Percentiles rank a stretch among this genome's conserved stretches.
Evolutionary conservation across 2,113 vertebrate species (phyloP).

Genomic region (Zonotrichia leucophrys): DNA sequence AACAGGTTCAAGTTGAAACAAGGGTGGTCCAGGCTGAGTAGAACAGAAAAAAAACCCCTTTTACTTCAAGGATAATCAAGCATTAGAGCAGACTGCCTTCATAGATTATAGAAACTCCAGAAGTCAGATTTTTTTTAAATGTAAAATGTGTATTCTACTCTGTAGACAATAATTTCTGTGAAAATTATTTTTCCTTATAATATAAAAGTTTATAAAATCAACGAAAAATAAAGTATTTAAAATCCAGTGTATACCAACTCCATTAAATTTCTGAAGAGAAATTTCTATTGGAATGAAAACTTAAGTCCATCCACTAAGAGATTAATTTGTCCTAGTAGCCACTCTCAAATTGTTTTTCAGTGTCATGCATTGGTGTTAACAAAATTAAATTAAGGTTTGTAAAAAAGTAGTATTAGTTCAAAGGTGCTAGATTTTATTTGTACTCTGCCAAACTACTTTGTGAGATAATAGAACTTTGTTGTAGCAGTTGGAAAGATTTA

Average conservation of each 20-base stretch:
- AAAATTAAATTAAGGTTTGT: neutral
- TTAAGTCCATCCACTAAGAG: neutral
- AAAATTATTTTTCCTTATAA: neutral
- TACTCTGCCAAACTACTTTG: neutral
- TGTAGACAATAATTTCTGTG: neutral
- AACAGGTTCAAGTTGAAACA: neutral
- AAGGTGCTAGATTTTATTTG: neutral
- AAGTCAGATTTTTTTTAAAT: neutral
- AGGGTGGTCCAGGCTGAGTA: accelerated
- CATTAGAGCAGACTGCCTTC: neutral
- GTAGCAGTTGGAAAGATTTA: neutral
- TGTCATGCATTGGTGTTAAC: neutral
- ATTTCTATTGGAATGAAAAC: neutral
- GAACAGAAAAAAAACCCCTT: accelerated
- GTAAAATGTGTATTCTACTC: neutral
- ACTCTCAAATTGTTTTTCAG: neutral
- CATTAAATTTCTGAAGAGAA: neutral
- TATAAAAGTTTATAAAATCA: neutral
- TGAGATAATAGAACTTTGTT: neutral
- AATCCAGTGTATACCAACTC: neutral
- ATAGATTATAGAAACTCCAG: neutral
- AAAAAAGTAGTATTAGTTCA: neutral
- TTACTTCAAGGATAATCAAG: neutral
- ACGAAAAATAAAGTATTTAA: neutral
- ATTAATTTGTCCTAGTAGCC: neutral